Percentiles rank a stretch among this genome's conserved stretches.
Conservation (phyloP, 2,797 vertebrate genomes). For the Oryzias dopingdopingensis region DNA sequence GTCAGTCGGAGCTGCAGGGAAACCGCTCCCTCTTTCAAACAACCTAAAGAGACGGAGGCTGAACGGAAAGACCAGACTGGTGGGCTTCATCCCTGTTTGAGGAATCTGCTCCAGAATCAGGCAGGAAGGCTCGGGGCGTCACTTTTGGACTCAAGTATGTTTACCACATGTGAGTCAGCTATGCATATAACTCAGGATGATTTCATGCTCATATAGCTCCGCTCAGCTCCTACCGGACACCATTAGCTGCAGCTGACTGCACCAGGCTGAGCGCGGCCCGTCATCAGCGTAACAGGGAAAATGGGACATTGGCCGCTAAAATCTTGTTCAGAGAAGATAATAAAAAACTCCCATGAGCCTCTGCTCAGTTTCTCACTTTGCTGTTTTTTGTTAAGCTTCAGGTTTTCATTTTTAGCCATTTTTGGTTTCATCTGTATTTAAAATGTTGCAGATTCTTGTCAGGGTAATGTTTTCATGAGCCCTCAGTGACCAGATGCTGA, state of each 20-base stretch:
- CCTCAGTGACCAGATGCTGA: too few relatives aligned
- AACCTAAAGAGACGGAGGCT: not conserved
- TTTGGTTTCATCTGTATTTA: too few relatives aligned
- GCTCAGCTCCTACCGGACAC: not conserved
- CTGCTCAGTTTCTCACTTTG: too few relatives aligned
- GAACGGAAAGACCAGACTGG: not conserved
- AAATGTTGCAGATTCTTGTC: too few relatives aligned
- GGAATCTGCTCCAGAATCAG: not conserved
- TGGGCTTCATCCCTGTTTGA: not conserved
- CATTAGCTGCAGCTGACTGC: slow-evolving; percentile 15
- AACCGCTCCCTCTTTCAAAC: slow-evolving; percentile 8
- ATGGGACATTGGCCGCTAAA: not conserved
- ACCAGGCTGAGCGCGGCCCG: not conserved
- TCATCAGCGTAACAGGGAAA: not conserved
- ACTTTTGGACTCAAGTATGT: slow-evolving; percentile 54
- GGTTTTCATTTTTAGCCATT: too few relatives aligned
- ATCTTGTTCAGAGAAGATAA: not conserved
- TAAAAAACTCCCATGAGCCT: not conserved
- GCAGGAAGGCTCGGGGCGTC: slow-evolving; percentile 27
- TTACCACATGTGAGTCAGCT: slow-evolving; percentile 42
- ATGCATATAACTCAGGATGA: slow-evolving; percentile 33
- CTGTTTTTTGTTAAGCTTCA: too few relatives aligned
- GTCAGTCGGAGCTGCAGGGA: slow-evolving; percentile 6
- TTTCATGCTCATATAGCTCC: slow-evolving; percentile 42
- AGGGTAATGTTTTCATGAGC: too few relatives aligned